Evolutionary conservation across 2,888 invertebrate genomes (phyloP).

Genomic region (Caenorhabditis panamensis): DNA sequence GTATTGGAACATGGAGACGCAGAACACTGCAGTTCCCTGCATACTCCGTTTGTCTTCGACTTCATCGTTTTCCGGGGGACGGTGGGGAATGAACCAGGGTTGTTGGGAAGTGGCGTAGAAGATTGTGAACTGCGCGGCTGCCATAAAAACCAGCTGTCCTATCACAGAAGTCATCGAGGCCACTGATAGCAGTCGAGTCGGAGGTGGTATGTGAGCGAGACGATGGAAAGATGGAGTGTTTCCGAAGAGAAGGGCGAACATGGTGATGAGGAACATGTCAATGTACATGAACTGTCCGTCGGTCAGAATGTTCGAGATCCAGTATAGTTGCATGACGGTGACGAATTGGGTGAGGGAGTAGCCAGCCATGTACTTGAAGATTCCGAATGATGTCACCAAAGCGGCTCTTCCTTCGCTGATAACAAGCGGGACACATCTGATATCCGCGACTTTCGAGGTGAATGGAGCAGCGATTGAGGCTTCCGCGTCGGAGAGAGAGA

Average conservation of each 20-base stretch:
- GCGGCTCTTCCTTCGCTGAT: conserved; percentile 88
- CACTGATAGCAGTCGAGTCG: conserved; percentile 84
- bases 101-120: conserved; percentile 76
- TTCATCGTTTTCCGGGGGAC: conserved; percentile 82
- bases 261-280: conserved; percentile 83
- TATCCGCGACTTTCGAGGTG: conserved; percentile 85
- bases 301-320: conserved; percentile 79
- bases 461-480: conserved; percentile 85
- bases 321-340: conserved; percentile 84
- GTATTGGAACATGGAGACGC: conserved; percentile 87
- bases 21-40: conserved; percentile 89
- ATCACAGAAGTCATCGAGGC: conserved; percentile 86
- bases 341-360: conserved; percentile 90
- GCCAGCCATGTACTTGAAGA: conserved; percentile 98
- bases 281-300: conserved; percentile 83
- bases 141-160: conserved; percentile 86
- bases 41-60: conserved; percentile 86
- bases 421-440: conserved; percentile 80
- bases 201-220: conserved; percentile 75
- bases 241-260: conserved; percentile 82
- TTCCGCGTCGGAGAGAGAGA: conserved; percentile 83
- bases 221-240: conserved; percentile 77
- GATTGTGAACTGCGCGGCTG: conserved; percentile 84
- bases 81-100: conserved; percentile 79
- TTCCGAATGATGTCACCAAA: conserved; percentile 94